Base-by-base conservation (phyloP, 92 coral and sea anemone genomes). In the Heteractis magnifica region DNA sequence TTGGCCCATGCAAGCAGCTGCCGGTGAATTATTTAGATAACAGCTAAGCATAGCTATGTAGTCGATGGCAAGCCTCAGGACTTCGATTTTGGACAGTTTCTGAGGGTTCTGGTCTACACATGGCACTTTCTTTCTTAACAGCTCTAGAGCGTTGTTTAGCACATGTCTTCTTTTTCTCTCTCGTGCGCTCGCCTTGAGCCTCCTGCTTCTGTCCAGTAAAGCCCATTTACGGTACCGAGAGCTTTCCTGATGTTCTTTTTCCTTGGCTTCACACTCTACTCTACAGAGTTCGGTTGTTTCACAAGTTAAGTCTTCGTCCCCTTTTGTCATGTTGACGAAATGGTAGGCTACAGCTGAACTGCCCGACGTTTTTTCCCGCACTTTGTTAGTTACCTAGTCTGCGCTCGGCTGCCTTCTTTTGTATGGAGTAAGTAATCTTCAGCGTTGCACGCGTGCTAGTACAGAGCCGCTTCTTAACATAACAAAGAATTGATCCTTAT, bases 51-150 rank as follows among this genome's bases (percentile, higher is more conserved):
- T 94, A 48, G 98, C 92, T 34, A 95, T 95, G 87, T 95, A 95
- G 77, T 90, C 98, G 51, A 95, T 95, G 6, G 98, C 98, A 62
- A 94, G 85, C 15, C 98, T 83, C 8, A 95, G 79, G 19, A 95
- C 98, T 76, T 95, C 98, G 13, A 95, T 95, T 88, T 95, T 95
- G 78, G 98, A 95, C 10, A 95, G 94, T 90, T 95, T 95, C 78
- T 95, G 98, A 5, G 98, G 98, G 56, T 94, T 95, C 56, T 95
- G 98, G 72, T 95, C 98, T 52, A 95, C 95, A 84, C 98, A 94
- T 8, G 98, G 98, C 1, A 95, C 98, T 49, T 94, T 95, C 86
- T 95, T 95, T 12, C 98, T 85, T 48, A 95, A 77, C 9, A 91
- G 88, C 78, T 95, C 98, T 74, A 95, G 79, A 8, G 98, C 98